Evolutionary conservation across 2,113 vertebrate species (phyloP).

Genomic region (Scytalopus superciliaris): DNA sequence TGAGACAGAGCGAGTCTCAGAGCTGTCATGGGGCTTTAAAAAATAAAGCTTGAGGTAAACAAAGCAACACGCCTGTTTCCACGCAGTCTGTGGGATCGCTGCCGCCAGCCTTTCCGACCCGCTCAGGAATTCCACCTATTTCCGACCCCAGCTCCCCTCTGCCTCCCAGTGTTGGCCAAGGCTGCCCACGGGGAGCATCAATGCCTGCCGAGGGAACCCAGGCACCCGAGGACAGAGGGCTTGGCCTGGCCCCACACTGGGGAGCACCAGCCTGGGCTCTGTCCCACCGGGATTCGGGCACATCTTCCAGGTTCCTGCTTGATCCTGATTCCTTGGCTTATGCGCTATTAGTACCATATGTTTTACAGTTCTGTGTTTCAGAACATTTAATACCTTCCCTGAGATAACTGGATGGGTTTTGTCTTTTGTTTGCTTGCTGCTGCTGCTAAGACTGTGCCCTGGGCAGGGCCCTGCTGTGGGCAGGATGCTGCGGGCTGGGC

Average conservation of each 20-base stretch:
- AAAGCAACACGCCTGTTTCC: constrained; percentile 35
- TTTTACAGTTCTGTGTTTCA: neutral
- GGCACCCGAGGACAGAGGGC: neutral
- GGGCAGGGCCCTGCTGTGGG: neutral
- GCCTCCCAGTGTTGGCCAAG: neutral
- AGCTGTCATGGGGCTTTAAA: constrained; percentile 15
- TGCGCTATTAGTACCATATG: rapidly evolving
- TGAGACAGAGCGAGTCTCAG: neutral
- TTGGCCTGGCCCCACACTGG: rapidly evolving
- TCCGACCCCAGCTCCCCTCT: constrained; percentile 24
- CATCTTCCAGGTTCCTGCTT: rapidly evolving
- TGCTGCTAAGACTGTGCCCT: neutral
- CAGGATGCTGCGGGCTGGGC: neutral
- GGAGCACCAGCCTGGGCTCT: rapidly evolving
- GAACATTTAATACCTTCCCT: neutral
- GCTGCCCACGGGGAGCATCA: neutral
- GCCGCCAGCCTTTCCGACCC: neutral
- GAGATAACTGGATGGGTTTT: neutral
- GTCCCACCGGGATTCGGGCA: rapidly evolving
- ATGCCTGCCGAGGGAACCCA: neutral
- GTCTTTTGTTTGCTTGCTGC: neutral
- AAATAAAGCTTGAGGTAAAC: constrained; percentile 47
- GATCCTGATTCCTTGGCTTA: rapidly evolving
- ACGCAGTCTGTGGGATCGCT: neutral
- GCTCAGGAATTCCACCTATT: constrained; percentile 54